Percentiles rank a stretch among this genome's conserved stretches.
phyloP scores from a whole-genome alignment of 92 coral and sea anemone genomes.

The Epizoanthus rinbou region DNA sequence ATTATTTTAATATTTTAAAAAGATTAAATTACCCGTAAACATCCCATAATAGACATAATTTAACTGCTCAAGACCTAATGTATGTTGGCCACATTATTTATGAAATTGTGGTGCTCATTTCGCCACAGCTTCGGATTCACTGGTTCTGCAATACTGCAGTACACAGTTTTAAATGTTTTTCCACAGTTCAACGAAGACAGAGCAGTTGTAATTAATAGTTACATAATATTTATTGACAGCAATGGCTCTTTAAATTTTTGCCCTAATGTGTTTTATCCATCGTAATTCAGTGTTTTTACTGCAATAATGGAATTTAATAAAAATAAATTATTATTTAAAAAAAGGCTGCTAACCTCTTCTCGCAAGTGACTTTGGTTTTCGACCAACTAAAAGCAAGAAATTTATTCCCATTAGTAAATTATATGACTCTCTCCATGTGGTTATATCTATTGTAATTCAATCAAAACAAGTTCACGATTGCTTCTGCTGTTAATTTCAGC shows the following conservation, averaged over 20 bases:
- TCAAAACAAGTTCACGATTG: neutral
- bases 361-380: constrained; percentile 48
- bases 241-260: no score
- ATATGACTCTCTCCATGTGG: neutral
- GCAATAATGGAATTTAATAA: no score
- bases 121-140: neutral
- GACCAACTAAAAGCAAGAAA: constrained; percentile 44
- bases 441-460: constrained; percentile 18
- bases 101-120: neutral
- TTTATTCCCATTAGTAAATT: constrained; percentile 37
- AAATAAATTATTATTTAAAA: no score
- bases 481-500: neutral
- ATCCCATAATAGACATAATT: neutral
- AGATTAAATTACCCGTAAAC: neutral
- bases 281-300: no score
- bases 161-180: neutral
- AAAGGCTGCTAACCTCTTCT: constrained; percentile 48
- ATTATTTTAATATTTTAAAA: neutral
- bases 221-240: neutral
- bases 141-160: neutral
- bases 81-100: neutral
- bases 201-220: neutral
- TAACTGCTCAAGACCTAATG: neutral
- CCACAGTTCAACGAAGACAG: neutral
- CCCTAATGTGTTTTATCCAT: no score